These are phyloP conservation scores for Rhynchophorus ferrugineus DNA, from an alignment of 1,140 invertebrate genomes.

Conservation along the genomic window DNA sequence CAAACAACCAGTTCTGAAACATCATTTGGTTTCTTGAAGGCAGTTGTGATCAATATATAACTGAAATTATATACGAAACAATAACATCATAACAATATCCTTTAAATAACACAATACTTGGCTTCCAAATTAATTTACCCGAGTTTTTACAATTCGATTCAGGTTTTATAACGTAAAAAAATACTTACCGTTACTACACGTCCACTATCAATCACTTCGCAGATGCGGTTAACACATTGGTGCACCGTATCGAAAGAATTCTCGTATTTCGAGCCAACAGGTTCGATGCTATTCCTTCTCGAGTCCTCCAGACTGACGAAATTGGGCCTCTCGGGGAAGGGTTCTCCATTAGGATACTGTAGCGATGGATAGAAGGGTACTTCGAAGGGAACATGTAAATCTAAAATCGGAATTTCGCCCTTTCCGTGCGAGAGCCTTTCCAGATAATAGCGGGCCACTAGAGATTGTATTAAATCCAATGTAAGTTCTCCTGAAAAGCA, in stretches of 20 bases:
- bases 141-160: too few relatives aligned
- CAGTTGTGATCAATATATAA: too few relatives aligned
- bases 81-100: too few relatives aligned
- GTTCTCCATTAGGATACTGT: slow-evolving; percentile 55
- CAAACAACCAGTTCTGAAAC: too few relatives aligned
- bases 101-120: too few relatives aligned
- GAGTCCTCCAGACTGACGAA: slow-evolving; percentile 39
- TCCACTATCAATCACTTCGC: slow-evolving; percentile 45
- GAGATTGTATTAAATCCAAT: slow-evolving; percentile 50
- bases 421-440: slow-evolving; percentile 58
- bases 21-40: too few relatives aligned
- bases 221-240: slow-evolving; percentile 41
- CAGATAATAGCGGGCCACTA: slow-evolving; percentile 57
- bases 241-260: slow-evolving; percentile 21
- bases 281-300: slow-evolving; percentile 35
- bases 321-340: slow-evolving; percentile 53
- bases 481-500: slow-evolving; percentile 46
- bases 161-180: too few relatives aligned
- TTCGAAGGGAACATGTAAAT: slow-evolving; percentile 47
- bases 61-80: too few relatives aligned
- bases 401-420: slow-evolving; percentile 51
- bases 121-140: too few relatives aligned
- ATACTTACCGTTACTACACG: slow-evolving; percentile 33
- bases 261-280: slow-evolving; percentile 6
- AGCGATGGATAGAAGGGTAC: slow-evolving; percentile 59